Percentiles rank a stretch among this genome's conserved stretches.
Conservation (phyloP, 2,113 vertebrate genomes). For the Triplophysa siluroides region DNA sequence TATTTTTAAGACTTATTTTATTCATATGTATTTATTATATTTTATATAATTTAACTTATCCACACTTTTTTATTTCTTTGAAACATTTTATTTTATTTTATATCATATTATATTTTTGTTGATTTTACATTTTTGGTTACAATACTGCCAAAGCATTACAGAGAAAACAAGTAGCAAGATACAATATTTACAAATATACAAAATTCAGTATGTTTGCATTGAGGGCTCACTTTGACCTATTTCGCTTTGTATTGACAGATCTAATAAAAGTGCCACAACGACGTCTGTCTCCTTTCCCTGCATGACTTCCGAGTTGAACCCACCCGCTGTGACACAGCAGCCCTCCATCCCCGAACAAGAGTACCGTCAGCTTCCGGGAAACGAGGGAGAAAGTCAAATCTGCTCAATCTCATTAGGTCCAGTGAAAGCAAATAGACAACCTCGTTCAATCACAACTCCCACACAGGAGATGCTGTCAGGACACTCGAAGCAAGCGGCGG, state of each 20-base stretch:
- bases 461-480: slow-evolving; percentile 69
- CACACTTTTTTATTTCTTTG: no score
- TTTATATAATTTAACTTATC: no score
- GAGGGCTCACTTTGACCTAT: slow-evolving; percentile 35
- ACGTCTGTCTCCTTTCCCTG: slow-evolving; percentile 36
- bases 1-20: no score
- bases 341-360: slow-evolving; percentile 15
- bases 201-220: background rate
- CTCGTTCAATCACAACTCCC: slow-evolving; percentile 63
- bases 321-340: slow-evolving; percentile 35
- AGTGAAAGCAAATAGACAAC: slow-evolving; percentile 58
- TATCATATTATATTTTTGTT: no score
- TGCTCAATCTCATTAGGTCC: slow-evolving; percentile 57
- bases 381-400: slow-evolving; percentile 50
- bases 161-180: no score
- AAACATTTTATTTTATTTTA: no score
- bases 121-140: no score
- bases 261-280: slow-evolving; percentile 49
- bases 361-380: slow-evolving; percentile 36
- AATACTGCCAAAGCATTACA: no score
- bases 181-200: background rate
- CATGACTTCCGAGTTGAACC: slow-evolving; percentile 48
- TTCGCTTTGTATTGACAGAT: slow-evolving; percentile 50
- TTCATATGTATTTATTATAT: no score
- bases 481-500: slow-evolving; percentile 63